These are phyloP conservation scores for Chionomys nivalis DNA, from an alignment of 2,113 vertebrate species.

Conservation along the genomic window DNA sequence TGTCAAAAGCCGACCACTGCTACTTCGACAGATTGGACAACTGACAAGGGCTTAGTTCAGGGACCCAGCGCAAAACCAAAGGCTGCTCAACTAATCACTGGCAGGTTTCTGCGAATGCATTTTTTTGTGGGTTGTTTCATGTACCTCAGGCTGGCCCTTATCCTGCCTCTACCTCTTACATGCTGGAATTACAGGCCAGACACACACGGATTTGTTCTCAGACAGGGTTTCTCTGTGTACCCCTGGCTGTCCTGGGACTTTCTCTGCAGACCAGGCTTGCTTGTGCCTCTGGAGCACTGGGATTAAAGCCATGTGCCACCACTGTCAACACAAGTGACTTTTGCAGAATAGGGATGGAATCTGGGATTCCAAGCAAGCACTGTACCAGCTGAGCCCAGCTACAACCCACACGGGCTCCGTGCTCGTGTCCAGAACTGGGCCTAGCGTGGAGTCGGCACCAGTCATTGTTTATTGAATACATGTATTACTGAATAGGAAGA, in stretches of 20 bases:
- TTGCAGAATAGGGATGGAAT: neutral
- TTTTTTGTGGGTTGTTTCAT: neutral
- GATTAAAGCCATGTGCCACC: neutral
- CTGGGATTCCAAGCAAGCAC: neutral
- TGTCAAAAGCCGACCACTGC: neutral
- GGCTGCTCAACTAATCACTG: neutral
- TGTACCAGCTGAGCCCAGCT: too few species aligned
- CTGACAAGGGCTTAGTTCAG: neutral
- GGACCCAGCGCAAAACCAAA: neutral
- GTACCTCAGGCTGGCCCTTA: too few species aligned
- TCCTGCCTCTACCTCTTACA: neutral
- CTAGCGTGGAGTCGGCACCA: constrained; percentile 53
- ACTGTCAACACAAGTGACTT: neutral
- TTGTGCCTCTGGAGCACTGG: neutral
- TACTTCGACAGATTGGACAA: neutral
- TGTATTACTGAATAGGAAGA: constrained; percentile 68
- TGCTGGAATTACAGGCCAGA: neutral
- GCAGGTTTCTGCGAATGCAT: neutral
- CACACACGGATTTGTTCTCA: neutral
- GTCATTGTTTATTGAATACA: constrained; percentile 79
- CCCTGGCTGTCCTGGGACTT: neutral
- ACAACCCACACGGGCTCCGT: neutral
- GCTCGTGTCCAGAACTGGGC: constrained; percentile 58
- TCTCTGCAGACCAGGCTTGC: too few species aligned
- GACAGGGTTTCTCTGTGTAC: neutral